phyloP scores from a whole-genome alignment of 2,888 invertebrate species.

The Furcula furcula region DNA sequence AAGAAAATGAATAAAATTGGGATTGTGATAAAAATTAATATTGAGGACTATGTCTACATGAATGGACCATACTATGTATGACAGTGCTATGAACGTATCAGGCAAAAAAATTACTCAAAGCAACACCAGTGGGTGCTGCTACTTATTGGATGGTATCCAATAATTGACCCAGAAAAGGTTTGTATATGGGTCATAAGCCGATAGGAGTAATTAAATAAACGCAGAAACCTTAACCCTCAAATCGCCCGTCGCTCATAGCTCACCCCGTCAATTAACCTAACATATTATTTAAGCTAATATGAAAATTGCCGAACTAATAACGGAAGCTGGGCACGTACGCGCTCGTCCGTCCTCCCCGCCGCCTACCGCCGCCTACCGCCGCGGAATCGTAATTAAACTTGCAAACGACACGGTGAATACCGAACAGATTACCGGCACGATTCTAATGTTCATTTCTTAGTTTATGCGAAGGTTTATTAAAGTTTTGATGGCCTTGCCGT shows the following conservation, averaged over 20 bases:
- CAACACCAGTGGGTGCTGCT: too few species aligned
- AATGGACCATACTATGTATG: too few species aligned
- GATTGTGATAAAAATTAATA: too few species aligned
- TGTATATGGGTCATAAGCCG: too few species aligned
- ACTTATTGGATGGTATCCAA: too few species aligned
- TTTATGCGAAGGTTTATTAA: constrained; percentile 1
- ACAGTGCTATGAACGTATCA: too few species aligned
- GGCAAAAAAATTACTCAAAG: too few species aligned
- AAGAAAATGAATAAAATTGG: too few species aligned
- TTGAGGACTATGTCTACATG: too few species aligned
- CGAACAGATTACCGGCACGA: constrained; percentile 1
- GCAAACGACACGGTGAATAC: constrained; percentile 47
- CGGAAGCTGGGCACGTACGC: constrained; percentile 61
- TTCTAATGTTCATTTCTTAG: constrained; percentile 1
- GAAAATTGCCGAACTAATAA: constrained; percentile 77
- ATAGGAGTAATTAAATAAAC: too few species aligned
- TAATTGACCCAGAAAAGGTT: too few species aligned
- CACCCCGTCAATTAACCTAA: constrained; percentile 39
- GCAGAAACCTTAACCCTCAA: too few species aligned
- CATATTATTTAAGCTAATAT: constrained; percentile 77
- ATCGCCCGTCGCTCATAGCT: constrained; percentile 13
- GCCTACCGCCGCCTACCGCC: constrained; percentile 28
- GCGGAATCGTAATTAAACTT: constrained; percentile 52
- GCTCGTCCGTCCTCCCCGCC: constrained; percentile 36
- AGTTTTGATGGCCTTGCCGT: not conserved